Evolutionary conservation across 2,113 vertebrate species (phyloP), one percentile per base, ranked within the genome.

Genomic region (Xiphophorus couchianus): DNA sequence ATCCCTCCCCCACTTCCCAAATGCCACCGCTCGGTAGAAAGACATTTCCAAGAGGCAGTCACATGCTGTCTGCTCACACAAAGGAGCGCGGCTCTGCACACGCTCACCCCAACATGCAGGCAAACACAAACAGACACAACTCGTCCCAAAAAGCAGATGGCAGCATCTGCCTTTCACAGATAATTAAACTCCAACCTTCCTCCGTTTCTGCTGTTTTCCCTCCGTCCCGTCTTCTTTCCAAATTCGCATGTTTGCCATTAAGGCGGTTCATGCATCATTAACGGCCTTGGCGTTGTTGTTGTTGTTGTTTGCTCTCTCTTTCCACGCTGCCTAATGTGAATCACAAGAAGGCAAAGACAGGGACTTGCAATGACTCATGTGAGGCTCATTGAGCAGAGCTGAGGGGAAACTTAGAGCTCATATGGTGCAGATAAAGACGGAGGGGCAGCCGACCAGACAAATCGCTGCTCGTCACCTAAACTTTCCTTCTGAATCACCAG

Each of bases 151-250:
- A 86, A 27, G 35, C 81, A 86, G 60, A 83, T 81, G 64, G 71
- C 48, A 84, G 76, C 81, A 76, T 91, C 78, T 90, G 89, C 78
- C 72, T 83, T 89, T 90, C 84, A 90, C 88, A 91, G 80, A 90
- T 88, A 91, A 90, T 88, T 86, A 88, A 66, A 58, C 84, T 66
- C 69, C 69, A 60, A 75, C 76, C 31, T 29, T 30, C 67, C 65
- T 62, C 22, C 54, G 6, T 25, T 22, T 48, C 14, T 31, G 54
- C 31, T 35, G 35, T 65, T 63, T 31, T 12, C 27, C 37, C 68
- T 66, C 66, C 63, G 66, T 75, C 60, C 61, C 1, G 54, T 85
- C 74, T 71, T 66, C 44, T 42, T 70, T 60, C 33, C 22, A 60
- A 62, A 77, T 64, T 71, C 39, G 76, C 19, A 63, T 73, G 78